These are phyloP conservation scores for Mormyrus proboscirostris DNA, from an alignment of 2,797 vertebrate genomes.

Conservation along the genomic window DNA sequence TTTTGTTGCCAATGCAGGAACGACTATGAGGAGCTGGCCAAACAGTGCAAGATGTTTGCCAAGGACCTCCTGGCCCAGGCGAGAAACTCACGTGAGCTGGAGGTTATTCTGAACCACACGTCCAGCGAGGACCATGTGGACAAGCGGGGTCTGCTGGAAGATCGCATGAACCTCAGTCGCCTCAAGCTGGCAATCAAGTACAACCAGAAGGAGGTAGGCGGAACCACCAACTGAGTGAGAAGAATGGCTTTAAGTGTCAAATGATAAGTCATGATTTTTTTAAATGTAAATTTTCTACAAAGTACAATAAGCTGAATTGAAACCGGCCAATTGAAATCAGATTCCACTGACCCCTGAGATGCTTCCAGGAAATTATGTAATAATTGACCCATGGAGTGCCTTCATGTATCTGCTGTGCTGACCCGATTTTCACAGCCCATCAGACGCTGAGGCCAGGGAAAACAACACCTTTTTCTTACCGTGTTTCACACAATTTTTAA, in stretches of 20 bases:
- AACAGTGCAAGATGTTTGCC: slow-evolving; percentile 98
- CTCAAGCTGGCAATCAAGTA: slow-evolving; percentile 98
- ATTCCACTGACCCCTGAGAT: background rate
- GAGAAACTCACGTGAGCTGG: slow-evolving; percentile 93
- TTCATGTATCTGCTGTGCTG: background rate
- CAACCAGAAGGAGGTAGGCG: slow-evolving; percentile 92
- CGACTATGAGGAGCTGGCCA: slow-evolving; percentile 94
- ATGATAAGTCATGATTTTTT: background rate
- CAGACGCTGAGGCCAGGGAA: background rate
- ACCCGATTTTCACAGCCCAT: background rate
- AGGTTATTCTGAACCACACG: slow-evolving; percentile 95
- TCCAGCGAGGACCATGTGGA: slow-evolving; percentile 84
- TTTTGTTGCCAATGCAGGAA: slow-evolving; percentile 61
- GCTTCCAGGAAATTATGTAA: background rate
- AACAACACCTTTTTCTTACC: background rate
- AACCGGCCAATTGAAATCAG: background rate
- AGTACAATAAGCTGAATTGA: background rate
- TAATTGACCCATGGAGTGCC: background rate
- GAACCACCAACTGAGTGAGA: background rate
- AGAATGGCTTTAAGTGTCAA: background rate
- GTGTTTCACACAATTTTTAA: background rate
- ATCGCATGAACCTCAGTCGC: slow-evolving; percentile 95
- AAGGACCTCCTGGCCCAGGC: slow-evolving; percentile 97
- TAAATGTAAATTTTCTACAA: background rate
- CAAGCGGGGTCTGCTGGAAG: slow-evolving; percentile 89